A percentile compares a stretch with the other conserved stretches of the same genome.
These are phyloP conservation scores for Sarcophilus harrisii DNA, from an alignment of 2,797 vertebrate genomes.

Conservation along the genomic window DNA sequence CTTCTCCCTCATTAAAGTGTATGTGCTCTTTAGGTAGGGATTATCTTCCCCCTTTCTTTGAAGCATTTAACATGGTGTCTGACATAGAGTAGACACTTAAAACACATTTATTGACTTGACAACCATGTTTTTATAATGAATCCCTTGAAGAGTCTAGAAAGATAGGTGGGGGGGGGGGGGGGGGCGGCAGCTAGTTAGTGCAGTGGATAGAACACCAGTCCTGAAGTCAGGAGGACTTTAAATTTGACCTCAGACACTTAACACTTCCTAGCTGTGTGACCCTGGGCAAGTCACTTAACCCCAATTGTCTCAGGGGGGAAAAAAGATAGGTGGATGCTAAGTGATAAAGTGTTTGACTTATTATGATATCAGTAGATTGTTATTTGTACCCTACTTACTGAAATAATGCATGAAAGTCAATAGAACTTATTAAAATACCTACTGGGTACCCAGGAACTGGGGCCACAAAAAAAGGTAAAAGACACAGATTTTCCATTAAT, in stretches of 20 bases:
- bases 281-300: too few species aligned
- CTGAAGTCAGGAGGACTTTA: too few species aligned
- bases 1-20: not conserved
- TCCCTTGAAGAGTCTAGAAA: not conserved
- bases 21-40: not conserved
- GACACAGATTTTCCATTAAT: not conserved
- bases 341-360: not conserved
- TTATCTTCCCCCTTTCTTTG: not conserved
- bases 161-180: not conserved
- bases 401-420: not conserved
- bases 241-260: too few species aligned
- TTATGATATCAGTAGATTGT: not conserved
- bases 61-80: not conserved
- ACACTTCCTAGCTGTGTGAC: too few species aligned
- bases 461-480: not conserved
- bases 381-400: not conserved
- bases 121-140: not conserved
- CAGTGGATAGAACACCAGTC: too few species aligned
- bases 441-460: not conserved
- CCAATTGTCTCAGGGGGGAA: too few species aligned
- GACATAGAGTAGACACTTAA: not conserved
- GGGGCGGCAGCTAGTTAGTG: too few species aligned
- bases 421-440: not conserved
- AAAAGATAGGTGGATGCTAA: not conserved
- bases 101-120: not conserved